Evolutionary conservation across 2,888 invertebrate genomes (phyloP), one percentile per base, ranked within the genome.

Genomic region (Nemapogon koenigi): DNA sequence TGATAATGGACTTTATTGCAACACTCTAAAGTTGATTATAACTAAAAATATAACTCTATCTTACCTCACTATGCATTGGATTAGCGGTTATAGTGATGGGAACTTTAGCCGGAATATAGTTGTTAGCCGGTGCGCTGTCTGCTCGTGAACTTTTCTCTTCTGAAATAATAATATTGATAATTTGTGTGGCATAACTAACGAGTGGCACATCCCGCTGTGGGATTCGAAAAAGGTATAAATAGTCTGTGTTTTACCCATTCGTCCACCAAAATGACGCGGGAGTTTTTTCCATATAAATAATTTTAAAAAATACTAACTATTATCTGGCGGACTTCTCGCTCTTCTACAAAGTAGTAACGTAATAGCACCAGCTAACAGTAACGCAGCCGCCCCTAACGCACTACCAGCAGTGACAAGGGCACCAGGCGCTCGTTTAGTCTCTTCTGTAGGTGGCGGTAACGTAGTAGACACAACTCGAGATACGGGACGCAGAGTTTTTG

Each of bases 61-160:
- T 75, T 65, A 86, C 89, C 83, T 89, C 89, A 50, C 85, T 83
- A 52, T 89, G 88, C 60, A 90, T 79, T 17, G 89, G 89, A 64
- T 90, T 90, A 38, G 87, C 84, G 3, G 89, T 89, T 51, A 89
- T 89, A 40, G 88, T 89, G 55, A 89, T 88, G 35, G 79, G 73
- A 44, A 78, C 76, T 49, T 78, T 79, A 6, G 78, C 72, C 3
- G 80, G 70, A 37, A 76, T 69, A 53, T 79, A 81, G 13, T 81
- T 81, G 49, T 81, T 80, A 11, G 62, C 52, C 4, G 64, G 65
- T 3, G 64, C 65, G 8, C 55, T 55, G 40, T 73, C 75, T 0
- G 72, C 64, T 2, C 55, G 67, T 0, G 75, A 59, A 1, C 62
- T 68, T 47, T 78, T 76, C 48, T 78, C 78, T 44, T 76, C 78